A percentile compares a stretch with the other conserved stretches of the same genome.
Evolutionary conservation across 2,113 vertebrate species (phyloP).

Genomic region (Trogon melanurus): DNA sequence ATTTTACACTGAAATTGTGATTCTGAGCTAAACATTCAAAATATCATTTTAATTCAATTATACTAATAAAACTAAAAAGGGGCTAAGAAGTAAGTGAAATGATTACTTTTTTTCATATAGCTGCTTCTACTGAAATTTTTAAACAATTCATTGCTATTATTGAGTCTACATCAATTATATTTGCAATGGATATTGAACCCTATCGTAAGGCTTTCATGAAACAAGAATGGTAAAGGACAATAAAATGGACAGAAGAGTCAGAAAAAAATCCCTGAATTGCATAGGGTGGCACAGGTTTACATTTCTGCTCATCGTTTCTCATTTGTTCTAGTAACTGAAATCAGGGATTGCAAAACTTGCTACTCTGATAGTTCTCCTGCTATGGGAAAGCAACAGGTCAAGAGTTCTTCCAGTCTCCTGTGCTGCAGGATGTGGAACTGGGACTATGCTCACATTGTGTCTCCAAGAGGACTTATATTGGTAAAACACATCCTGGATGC

Average conservation of each 20-base stretch:
- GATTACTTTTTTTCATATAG: background rate
- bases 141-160: background rate
- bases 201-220: background rate
- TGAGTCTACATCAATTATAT: background rate
- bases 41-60: background rate
- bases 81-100: background rate
- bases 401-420: background rate
- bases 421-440: background rate
- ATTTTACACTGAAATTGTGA: background rate
- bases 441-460: fast-evolving
- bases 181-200: background rate
- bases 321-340: background rate
- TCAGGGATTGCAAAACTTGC: background rate
- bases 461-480: background rate
- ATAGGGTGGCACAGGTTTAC: background rate
- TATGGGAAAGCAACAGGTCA: background rate
- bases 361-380: background rate
- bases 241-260: background rate
- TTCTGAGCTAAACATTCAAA: background rate
- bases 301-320: background rate
- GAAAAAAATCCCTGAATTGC: background rate
- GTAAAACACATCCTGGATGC: background rate
- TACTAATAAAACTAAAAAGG: background rate
- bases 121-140: background rate
- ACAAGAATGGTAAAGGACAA: background rate